Conservation (phyloP, 2,113 vertebrate species). For the Rhipidura dahli region DNA sequence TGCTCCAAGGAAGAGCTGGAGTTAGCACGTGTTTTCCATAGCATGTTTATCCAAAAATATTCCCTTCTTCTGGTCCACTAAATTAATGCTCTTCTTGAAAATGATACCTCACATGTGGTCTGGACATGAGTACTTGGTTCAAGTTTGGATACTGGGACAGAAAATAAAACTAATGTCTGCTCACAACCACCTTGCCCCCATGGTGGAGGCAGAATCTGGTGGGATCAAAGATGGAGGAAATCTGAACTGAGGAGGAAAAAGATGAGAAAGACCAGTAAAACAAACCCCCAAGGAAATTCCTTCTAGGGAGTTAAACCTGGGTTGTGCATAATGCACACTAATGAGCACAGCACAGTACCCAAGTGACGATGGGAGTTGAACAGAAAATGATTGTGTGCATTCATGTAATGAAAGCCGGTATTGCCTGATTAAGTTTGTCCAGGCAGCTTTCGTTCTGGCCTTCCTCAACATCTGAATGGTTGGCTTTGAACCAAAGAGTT, state of each 20-base stretch:
- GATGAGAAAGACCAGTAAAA: neutral
- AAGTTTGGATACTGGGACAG: neutral
- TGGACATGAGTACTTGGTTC: neutral
- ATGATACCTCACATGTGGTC: neutral
- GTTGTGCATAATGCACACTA: neutral
- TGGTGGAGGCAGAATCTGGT: neutral
- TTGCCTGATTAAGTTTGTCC: slow-evolving; percentile 13
- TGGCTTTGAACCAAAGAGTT: slow-evolving; percentile 24
- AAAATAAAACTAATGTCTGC: neutral
- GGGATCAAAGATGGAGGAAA: neutral
- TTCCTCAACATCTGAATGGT: neutral
- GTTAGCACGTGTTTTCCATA: neutral
- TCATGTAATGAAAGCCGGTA: neutral
- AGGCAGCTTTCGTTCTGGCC: neutral
- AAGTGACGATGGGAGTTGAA: neutral
- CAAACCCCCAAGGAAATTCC: neutral
- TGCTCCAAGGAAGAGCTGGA: neutral
- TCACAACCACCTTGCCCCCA: neutral
- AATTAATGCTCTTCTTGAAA: neutral
- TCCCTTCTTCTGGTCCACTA: neutral
- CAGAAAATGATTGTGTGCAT: neutral
- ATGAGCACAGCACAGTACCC: neutral
- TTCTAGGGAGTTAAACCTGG: neutral
- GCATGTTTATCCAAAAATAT: rapidly evolving
- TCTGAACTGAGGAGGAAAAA: neutral